phyloP scores from a whole-genome alignment of 1,140 invertebrate species.

The Bombus superbus region DNA sequence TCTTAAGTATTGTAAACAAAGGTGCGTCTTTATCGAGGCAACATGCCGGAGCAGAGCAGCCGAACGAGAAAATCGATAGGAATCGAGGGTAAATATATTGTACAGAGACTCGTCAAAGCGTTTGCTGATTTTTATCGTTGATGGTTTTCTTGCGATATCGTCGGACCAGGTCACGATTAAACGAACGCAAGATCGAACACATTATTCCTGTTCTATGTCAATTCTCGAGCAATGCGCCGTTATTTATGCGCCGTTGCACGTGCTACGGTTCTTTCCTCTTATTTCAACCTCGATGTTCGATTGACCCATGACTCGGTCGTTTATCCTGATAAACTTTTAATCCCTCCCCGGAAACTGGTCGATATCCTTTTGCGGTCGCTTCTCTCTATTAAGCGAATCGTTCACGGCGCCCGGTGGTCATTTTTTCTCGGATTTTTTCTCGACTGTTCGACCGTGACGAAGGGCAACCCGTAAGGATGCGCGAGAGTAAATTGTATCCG shows the following conservation, averaged over 20 bases:
- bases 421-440: not conserved
- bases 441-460: constrained; percentile 3
- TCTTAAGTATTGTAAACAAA: too few species aligned
- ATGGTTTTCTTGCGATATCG: not conserved
- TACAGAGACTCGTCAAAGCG: not conserved
- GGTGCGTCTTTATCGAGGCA: too few species aligned
- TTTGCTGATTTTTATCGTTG: not conserved
- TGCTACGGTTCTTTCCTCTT: constrained; percentile 14
- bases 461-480: not conserved
- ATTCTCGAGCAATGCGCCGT: not conserved
- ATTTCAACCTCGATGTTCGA: not conserved
- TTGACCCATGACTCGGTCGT: constrained; percentile 7
- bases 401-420: constrained; percentile 10
- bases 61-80: not conserved
- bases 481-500: not conserved
- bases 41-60: too few species aligned
- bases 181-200: not conserved
- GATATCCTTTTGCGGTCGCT: constrained; percentile 17
- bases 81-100: not conserved
- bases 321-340: constrained; percentile 21
- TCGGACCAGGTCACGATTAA: too few species aligned
- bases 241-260: constrained; percentile 20
- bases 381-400: constrained; percentile 20
- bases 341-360: constrained; percentile 9
- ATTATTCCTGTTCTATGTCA: not conserved